Evolutionary conservation across 2,888 invertebrate species (phyloP).

Genomic region (Cerceris rybyensis): DNA sequence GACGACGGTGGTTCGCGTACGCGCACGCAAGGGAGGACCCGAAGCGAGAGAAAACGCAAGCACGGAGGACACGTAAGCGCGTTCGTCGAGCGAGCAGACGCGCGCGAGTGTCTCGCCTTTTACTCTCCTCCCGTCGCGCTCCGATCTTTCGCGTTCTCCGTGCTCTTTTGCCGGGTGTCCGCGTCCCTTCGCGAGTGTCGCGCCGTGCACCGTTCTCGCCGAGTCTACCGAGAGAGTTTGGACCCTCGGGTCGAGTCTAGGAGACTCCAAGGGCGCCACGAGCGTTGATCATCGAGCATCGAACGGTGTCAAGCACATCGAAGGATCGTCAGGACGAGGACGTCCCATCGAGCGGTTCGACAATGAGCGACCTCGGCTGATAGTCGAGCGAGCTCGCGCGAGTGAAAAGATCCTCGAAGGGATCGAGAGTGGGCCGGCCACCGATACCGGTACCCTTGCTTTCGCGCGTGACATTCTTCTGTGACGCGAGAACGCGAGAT

Average conservation of each 20-base stretch:
- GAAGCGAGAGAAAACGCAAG: slow-evolving; percentile 34
- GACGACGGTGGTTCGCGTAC: slow-evolving; percentile 23
- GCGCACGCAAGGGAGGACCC: slow-evolving; percentile 32
- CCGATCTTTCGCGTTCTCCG: slow-evolving; percentile 42
- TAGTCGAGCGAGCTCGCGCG: neutral
- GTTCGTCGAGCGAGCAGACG: slow-evolving; percentile 29
- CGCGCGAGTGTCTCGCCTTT: slow-evolving; percentile 22
- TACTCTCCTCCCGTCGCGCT: slow-evolving; percentile 51
- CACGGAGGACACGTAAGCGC: slow-evolving; percentile 56
- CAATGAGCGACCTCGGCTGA: neutral
- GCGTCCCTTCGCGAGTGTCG: slow-evolving; percentile 56
- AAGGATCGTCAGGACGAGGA: no score
- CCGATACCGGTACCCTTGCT: no score
- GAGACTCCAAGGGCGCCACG: no score
- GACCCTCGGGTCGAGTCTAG: no score
- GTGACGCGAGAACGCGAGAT: neutral
- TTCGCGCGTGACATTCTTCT: neutral
- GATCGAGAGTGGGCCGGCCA: no score
- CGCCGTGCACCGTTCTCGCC: slow-evolving; percentile 71
- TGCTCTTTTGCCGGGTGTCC: slow-evolving; percentile 41
- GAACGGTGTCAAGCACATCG: no score
- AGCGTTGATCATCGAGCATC: no score
- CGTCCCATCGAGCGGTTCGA: neutral
- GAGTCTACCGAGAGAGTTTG: slow-evolving; percentile 51
- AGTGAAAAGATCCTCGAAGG: no score